Evolutionary conservation across 2,113 vertebrate species (phyloP), one percentile per base, ranked within the genome.

Genomic region (Neolamprologus cancellatus): DNA sequence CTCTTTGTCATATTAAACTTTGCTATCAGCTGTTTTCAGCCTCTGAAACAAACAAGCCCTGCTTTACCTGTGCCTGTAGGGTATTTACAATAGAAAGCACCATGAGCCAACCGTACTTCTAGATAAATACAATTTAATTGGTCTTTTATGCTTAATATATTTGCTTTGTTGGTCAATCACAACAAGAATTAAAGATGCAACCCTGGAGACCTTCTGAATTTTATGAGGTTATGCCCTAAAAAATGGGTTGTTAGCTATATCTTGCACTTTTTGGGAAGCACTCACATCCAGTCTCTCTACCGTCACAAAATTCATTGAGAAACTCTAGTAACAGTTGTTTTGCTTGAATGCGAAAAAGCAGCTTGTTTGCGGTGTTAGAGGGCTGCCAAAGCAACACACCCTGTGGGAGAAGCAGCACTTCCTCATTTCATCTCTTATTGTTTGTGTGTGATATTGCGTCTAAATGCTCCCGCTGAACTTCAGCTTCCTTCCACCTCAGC

Each of bases 401-500:
- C 76, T 3, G 48, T 9, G 74, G 9, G 13, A 71, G 20, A 71
- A 25, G 25, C 8, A n/a, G 15, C 44, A 81, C 87, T 90, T 93
- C 91, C 87, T 85, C 74, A 13, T 87, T 81, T 83, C 44, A 76
- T 18, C n/a, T 83, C 59, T 80, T 76, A 23, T 80, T 86, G 79
- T 91, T 82, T 84, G 76, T 55, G 0, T 87, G 61, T 44, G 18
- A 39, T 9, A 59, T 41, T 48, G 14, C 78, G 6, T 64, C 9
- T 69, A 78, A 78, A 87, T 18, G 41, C 53, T 55, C 8, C 23
- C 12, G 79, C 66, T 84, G 46, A 84, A 87, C 84, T 80, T 66
- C 48, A 79, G 69, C 89, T 94, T 94, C 89, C 93, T 96, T 96
- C 96, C 97, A 97, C 95, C 88, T 44, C 69, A 48, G 23, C 1